Evolutionary conservation across 2,113 vertebrate species (phyloP), one percentile per base, ranked within the genome.

Genomic region (Gasterosteus aculeatus): DNA sequence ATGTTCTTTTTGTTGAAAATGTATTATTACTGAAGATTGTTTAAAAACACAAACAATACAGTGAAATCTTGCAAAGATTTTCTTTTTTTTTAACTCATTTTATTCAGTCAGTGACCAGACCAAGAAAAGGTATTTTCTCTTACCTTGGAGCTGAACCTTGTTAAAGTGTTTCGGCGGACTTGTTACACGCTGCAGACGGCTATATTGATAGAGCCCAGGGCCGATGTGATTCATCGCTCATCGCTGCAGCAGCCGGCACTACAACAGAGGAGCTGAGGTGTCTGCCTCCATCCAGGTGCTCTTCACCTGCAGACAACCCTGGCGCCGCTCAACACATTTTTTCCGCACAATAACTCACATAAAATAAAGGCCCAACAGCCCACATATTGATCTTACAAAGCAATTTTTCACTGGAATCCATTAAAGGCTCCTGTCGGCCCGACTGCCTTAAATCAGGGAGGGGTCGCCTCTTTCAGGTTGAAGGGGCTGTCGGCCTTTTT

Each of bases 141-240:
- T 78, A 70, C 72, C 65, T 69, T 9, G 0, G 62, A 82, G 76
- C 64, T 72, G 78, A 68, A 74, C 59, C 49, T 87, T 81, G 69
- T 85, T 85, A 80, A 77, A 82, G 66, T 80, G 74, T 80, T 76
- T 82, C 58, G 68, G 74, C 80, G 66, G 78, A 72, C 80, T 80
- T 82, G 62, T 87, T 75, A 59, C 73, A 44, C 53, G 62, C 49
- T 56, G 72, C 76, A 86, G 86, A 89, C 81, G 54, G 77, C 54
- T 57, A 51, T 85, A 90, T 88, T 89, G 88, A 89, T 87, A 82
- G 87, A 87, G 77, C 80, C 77, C 78, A 41, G 56, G 86, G 77
- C 72, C 72, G 26, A 12, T 49, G 70, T 78, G 87, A 86, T 85
- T 88, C 89, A 87, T 85, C 61, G 67, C 57, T 16, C n/a, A n/a